Percentiles rank a stretch among this genome's conserved stretches.
Conservation (phyloP, 2,113 vertebrate species). For the Sialia sialis region DNA sequence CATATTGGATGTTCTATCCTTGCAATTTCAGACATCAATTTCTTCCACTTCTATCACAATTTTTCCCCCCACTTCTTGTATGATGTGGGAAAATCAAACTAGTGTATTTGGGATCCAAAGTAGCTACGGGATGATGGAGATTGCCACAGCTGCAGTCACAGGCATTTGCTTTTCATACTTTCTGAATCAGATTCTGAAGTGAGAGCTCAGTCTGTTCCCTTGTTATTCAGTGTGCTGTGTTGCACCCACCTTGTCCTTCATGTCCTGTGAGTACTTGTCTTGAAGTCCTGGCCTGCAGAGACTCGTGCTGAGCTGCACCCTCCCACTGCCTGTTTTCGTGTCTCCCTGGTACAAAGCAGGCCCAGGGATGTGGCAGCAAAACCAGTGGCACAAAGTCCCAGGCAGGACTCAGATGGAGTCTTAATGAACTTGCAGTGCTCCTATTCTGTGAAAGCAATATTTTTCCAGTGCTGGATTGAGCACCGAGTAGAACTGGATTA, state of each 20-base stretch:
- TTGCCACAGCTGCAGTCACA: neutral
- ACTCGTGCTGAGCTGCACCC: neutral
- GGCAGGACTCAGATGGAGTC: neutral
- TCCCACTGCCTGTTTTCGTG: neutral
- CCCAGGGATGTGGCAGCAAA: neutral
- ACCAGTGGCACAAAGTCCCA: neutral
- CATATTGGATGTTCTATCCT: neutral
- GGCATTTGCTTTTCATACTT: neutral
- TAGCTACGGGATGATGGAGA: neutral
- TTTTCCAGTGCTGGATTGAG: neutral
- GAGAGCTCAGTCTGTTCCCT: neutral
- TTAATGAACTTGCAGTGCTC: neutral
- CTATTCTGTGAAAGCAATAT: neutral
- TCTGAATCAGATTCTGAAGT: neutral
- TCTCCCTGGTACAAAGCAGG: neutral
- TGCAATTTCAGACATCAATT: neutral
- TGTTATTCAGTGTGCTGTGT: neutral
- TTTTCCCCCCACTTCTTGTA: neutral
- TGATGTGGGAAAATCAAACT: neutral
- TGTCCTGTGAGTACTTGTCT: neutral
- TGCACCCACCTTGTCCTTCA: neutral
- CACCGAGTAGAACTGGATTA: neutral
- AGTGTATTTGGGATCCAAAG: neutral
- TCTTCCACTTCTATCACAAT: neutral
- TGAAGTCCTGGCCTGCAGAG: neutral